phyloP scores from a whole-genome alignment of 2,113 vertebrate genomes.

The Dolichotis patagonum region DNA sequence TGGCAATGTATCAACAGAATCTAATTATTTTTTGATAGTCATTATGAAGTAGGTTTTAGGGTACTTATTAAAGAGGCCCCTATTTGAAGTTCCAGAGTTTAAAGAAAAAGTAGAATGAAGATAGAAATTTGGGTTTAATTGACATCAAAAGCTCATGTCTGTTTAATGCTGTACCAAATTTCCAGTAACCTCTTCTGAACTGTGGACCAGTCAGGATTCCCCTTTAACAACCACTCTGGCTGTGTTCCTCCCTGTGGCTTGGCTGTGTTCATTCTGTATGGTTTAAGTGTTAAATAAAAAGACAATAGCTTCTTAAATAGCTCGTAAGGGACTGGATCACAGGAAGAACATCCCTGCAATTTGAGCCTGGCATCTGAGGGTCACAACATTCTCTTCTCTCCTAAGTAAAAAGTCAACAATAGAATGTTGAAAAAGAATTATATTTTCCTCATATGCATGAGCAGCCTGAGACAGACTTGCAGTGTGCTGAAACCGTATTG shows the following conservation, averaged over 20 bases:
- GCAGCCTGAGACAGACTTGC: constrained; percentile 27
- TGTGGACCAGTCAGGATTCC: neutral
- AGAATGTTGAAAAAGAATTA: constrained; percentile 35
- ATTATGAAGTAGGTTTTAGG: neutral
- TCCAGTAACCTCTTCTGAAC: neutral
- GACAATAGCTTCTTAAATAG: neutral
- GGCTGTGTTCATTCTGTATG: neutral
- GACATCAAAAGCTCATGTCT: neutral
- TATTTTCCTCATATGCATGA: neutral
- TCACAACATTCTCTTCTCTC: neutral
- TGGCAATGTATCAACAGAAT: neutral
- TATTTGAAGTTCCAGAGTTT: neutral
- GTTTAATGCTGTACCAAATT: neutral
- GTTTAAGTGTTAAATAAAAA: neutral
- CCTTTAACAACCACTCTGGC: neutral
- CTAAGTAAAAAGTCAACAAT: constrained; percentile 19
- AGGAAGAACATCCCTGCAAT: neutral
- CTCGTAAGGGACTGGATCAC: neutral
- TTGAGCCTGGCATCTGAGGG: neutral
- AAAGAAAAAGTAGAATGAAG: neutral
- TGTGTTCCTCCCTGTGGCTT: neutral
- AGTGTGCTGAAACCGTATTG: neutral
- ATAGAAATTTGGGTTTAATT: neutral
- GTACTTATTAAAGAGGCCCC: neutral
- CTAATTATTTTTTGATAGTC: constrained; percentile 9